These are phyloP conservation scores for Cichladusa arquata DNA, from an alignment of 2,113 vertebrate genomes.

Conservation along the genomic window DNA sequence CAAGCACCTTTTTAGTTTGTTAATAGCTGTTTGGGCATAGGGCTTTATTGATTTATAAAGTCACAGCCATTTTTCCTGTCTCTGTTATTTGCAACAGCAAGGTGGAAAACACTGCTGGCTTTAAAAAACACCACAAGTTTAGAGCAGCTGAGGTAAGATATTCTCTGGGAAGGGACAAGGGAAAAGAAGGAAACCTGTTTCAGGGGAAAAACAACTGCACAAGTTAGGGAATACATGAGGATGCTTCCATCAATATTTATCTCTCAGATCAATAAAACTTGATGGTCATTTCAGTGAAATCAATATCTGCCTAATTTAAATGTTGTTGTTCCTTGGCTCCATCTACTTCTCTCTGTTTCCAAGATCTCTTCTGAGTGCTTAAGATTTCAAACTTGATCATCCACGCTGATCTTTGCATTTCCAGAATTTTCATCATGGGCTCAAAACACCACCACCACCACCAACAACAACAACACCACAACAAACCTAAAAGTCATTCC, in stretches of 20 bases:
- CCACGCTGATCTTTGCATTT: not conserved
- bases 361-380: not conserved
- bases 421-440: not conserved
- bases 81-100: not conserved
- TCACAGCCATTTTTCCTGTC: constrained; percentile 8
- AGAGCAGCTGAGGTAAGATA: not conserved
- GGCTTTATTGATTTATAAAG: constrained; percentile 32
- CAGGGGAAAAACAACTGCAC: not conserved
- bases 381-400: not conserved
- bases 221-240: not conserved
- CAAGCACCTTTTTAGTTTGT: not conserved
- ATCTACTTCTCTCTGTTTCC: not conserved
- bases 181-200: not conserved
- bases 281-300: not conserved
- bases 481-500: not conserved
- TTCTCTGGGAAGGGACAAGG: not conserved
- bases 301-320: not conserved
- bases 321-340: not conserved
- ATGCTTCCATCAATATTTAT: constrained; percentile 11
- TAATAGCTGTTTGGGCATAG: not conserved
- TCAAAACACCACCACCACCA: not conserved
- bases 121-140: not conserved
- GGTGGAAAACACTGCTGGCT: not conserved
- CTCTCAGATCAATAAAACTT: not conserved
- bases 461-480: not conserved